Evolutionary conservation across 2,113 vertebrate genomes (phyloP), one percentile per base, ranked within the genome.

Genomic region (Erythrocercus mccallii): DNA sequence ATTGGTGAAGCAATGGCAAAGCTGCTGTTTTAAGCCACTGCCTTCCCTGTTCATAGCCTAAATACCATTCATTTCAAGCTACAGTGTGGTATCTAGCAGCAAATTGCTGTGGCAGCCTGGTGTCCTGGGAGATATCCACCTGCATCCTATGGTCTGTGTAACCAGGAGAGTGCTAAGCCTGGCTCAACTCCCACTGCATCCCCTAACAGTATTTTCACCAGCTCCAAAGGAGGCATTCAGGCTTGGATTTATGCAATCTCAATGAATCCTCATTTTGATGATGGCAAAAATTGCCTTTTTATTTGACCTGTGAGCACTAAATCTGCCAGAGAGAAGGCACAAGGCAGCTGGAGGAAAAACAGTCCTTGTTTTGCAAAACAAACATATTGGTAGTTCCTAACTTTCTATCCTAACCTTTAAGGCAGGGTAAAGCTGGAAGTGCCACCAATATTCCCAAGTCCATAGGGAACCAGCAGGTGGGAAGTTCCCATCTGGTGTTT

Each of bases 201-300:
- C 44, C 25, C 15, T 30, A 9, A 22, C 16, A 38, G n/a, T 33
- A 28, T 53, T 56, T 82, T 58, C 51, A 76, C n/a, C 30, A 60
- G 3, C 71, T 76, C 31, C 48, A 76, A 69, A 57, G 53, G 31
- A 86, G 37, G 31, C 51, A 38, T 13, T 40, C 31, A 54, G 45
- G 54, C n/a, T 19, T 62, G 31, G 45, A 9, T 54, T 68, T 60
- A 20, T 42, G 5, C 20, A 64, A 51, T 18, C 56, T 66, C n/a
- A 58, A 5, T 15, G 51, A 78, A 70, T 50, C 42, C 44, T 70
- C 27, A 47, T 38, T 47, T 28, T 0, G 0, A 15, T 0, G 1
- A 35, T 4, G 66, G 24, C 15, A 91, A 50, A 86, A 95, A 42
- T 21, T 2, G 3, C 12, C 15, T 57, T 77, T 60, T 60, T 44